These are phyloP conservation scores for Machimus rusticus DNA, from an alignment of 2,888 invertebrate genomes.

Conservation along the genomic window DNA sequence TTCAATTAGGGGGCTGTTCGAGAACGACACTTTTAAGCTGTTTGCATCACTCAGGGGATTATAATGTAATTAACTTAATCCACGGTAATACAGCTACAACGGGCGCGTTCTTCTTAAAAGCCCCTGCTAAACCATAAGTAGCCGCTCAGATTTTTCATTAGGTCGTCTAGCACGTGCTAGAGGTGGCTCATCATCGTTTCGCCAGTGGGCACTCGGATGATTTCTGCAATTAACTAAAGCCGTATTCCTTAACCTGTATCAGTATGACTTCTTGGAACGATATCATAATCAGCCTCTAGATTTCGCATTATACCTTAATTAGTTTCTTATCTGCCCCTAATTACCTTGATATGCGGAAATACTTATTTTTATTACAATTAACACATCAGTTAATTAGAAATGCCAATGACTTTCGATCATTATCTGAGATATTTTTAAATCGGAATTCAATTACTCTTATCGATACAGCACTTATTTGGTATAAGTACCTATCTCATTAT, in stretches of 20 bases:
- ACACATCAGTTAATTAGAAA: not conserved
- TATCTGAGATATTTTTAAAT: no score
- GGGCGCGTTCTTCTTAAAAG: not conserved
- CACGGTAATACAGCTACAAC: conserved; percentile 11
- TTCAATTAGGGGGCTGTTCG: conserved; percentile 13
- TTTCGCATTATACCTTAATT: not conserved
- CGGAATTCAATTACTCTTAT: no score
- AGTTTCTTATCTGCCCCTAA: not conserved
- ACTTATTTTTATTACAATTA: not conserved
- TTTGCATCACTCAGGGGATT: conserved; percentile 23
- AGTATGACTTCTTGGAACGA: not conserved
- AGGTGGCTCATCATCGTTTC: not conserved
- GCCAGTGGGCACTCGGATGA: not conserved
- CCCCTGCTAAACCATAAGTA: not conserved
- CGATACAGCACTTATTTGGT: no score
- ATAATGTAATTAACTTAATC: conserved; percentile 26
- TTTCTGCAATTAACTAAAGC: not conserved
- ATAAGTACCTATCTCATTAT: no score
- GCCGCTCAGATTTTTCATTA: not conserved
- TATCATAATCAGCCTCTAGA: not conserved
- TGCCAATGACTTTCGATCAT: not conserved
- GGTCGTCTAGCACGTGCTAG: not conserved
- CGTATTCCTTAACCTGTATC: not conserved
- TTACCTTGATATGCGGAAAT: not conserved
- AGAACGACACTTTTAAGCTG: conserved; percentile 30